A percentile compares a stretch with the other conserved stretches of the same genome.
Conservation (phyloP, 2,113 vertebrate genomes). For the Etheostoma spectabile region DNA sequence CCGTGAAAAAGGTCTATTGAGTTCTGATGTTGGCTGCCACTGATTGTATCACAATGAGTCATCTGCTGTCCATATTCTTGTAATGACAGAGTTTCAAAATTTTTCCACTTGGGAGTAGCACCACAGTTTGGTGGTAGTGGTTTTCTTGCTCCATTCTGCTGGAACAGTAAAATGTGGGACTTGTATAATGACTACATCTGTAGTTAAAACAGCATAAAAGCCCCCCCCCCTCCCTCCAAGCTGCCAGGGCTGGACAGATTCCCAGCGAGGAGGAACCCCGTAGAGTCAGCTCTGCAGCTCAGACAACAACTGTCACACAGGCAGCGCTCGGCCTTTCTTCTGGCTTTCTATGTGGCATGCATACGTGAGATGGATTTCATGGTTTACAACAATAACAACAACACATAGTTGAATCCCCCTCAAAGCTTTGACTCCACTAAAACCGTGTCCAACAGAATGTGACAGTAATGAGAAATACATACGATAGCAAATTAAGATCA, state of each 20-base stretch:
- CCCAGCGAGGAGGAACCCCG: slow-evolving; percentile 47
- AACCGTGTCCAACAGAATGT: slow-evolving; percentile 4
- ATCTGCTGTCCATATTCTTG: slow-evolving; percentile 2
- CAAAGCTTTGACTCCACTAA: slow-evolving; percentile 43
- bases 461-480: slow-evolving; percentile 12
- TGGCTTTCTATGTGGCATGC: slow-evolving; percentile 40
- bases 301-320: slow-evolving; percentile 64
- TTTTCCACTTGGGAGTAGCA: slow-evolving; percentile 44
- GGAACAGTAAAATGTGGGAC: slow-evolving; percentile 41
- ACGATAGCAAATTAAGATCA: neutral
- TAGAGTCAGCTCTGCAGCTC: slow-evolving; percentile 43
- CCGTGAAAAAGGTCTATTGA: neutral
- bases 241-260: slow-evolving; percentile 22
- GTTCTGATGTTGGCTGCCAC: neutral
- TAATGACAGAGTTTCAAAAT: slow-evolving; percentile 12
- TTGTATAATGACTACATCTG: slow-evolving; percentile 57
- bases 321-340: slow-evolving; percentile 11
- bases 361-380: slow-evolving; percentile 53
- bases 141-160: neutral
- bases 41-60: neutral
- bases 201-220: slow-evolving; percentile 52
- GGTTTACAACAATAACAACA: slow-evolving; percentile 39
- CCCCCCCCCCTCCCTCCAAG: slow-evolving; percentile 50
- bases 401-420: slow-evolving; percentile 54
- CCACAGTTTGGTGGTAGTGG: slow-evolving; percentile 9